phyloP scores from a whole-genome alignment of 2,113 vertebrate genomes.

The Mesocricetus auratus region DNA sequence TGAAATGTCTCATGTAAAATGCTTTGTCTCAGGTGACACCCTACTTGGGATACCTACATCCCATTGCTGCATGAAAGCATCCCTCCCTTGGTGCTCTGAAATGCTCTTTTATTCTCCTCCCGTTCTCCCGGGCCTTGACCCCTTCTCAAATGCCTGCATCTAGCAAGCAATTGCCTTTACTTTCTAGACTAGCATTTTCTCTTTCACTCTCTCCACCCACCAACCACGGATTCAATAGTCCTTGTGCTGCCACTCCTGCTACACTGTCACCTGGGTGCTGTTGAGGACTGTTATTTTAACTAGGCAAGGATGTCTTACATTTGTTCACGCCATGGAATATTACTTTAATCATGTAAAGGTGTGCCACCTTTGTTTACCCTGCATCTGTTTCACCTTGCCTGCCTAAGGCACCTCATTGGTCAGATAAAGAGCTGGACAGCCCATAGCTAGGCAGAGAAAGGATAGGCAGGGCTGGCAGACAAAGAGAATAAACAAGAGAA shows the following conservation, averaged over 20 bases:
- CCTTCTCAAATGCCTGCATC: not conserved
- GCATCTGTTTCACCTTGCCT: not conserved
- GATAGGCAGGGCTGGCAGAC: not conserved
- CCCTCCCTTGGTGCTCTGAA: not conserved
- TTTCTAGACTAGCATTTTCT: conserved; percentile 9
- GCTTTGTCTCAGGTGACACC: not conserved
- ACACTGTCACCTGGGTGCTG: not conserved
- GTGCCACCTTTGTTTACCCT: not conserved
- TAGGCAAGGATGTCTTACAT: not conserved
- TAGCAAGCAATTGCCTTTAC: not conserved
- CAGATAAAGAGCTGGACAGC: not conserved
- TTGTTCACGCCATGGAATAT: not conserved
- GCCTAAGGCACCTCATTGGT: not conserved
- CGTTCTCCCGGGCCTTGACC: not conserved
- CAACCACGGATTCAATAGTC: not conserved
- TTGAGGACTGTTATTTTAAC: not conserved
- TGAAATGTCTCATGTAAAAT: not conserved
- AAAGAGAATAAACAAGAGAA: not conserved
- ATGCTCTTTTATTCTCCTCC: not conserved
- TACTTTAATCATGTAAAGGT: not conserved
- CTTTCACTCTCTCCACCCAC: too few species aligned
- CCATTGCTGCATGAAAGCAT: not conserved
- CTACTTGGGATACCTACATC: not conserved
- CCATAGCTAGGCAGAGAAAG: not conserved
- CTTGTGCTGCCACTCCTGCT: not conserved